Percentiles rank a stretch among this genome's conserved stretches.
Evolutionary conservation across 2,888 invertebrate genomes (phyloP).

Genomic region (Heliothis peltigera): DNA sequence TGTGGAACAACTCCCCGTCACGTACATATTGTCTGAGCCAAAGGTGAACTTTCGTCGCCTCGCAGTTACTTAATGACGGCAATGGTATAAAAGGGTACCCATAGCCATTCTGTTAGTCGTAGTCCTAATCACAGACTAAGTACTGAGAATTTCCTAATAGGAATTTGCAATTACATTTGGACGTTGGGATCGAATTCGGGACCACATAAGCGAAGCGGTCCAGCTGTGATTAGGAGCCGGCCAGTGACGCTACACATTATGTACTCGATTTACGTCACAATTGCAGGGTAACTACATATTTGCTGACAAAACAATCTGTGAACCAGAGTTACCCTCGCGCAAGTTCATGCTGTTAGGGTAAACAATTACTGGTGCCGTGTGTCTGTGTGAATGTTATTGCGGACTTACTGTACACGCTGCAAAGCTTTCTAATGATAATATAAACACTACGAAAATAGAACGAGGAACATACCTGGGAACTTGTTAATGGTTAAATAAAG

Average conservation of each 20-base stretch:
- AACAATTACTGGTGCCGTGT: slow-evolving; percentile 15
- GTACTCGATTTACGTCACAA: slow-evolving; percentile 32
- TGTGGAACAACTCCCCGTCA: slow-evolving; percentile 21
- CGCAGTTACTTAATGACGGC: slow-evolving; percentile 45
- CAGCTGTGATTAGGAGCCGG: slow-evolving; percentile 34
- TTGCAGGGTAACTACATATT: slow-evolving; percentile 33
- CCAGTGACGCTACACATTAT: slow-evolving; percentile 37
- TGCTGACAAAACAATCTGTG: slow-evolving; percentile 28
- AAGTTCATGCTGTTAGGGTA: slow-evolving; percentile 9
- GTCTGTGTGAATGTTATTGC: neutral
- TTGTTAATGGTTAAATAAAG: slow-evolving; percentile 1
- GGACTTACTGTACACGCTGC: neutral
- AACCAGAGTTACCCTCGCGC: slow-evolving; percentile 16
- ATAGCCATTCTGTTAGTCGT: slow-evolving; percentile 27
- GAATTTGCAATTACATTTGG: slow-evolving; percentile 50
- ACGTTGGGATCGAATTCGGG: slow-evolving; percentile 40
- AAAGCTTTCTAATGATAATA: slow-evolving; percentile 20
- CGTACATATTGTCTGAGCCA: slow-evolving; percentile 25
- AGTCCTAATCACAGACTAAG: slow-evolving; percentile 42
- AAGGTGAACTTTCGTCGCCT: slow-evolving; percentile 36
- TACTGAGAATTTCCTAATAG: slow-evolving; percentile 51
- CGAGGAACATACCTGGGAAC: neutral
- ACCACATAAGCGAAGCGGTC: slow-evolving; percentile 23
- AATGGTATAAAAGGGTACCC: slow-evolving; percentile 29
- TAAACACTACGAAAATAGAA: slow-evolving; percentile 4